Conservation (phyloP, 30 jellyfish, hydroid and myxozoan genomes). For the Chironex yamaguchii region DNA sequence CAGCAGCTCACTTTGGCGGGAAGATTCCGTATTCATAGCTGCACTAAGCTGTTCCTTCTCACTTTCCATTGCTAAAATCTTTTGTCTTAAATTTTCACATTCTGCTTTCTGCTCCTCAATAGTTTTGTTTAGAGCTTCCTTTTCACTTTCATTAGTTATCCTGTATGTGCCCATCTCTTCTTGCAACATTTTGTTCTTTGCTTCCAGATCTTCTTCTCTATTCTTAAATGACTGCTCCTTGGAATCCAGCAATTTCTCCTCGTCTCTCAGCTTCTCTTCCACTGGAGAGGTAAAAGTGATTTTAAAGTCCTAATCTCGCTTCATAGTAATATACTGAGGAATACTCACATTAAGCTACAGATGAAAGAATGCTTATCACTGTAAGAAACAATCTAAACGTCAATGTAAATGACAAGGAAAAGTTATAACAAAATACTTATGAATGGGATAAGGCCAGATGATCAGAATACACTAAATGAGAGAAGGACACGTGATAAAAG, state of each 20-base stretch:
- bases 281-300: too few relatives aligned
- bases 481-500: too few relatives aligned
- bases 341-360: too few relatives aligned
- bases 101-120: conserved; percentile 30
- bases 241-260: neutral
- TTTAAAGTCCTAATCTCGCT: too few relatives aligned
- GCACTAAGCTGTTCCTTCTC: neutral
- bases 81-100: conserved; percentile 13
- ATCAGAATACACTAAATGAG: too few relatives aligned
- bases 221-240: conserved; percentile 48
- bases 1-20: neutral
- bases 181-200: conserved; percentile 6
- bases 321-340: too few relatives aligned
- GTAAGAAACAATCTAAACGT: too few relatives aligned
- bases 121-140: conserved; percentile 28
- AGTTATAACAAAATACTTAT: too few relatives aligned
- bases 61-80: conserved; percentile 11
- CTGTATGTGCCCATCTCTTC: too few relatives aligned
- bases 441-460: too few relatives aligned
- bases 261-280: conserved; percentile 12
- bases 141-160: conserved; percentile 20
- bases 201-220: conserved; percentile 51
- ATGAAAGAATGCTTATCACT: too few relatives aligned
- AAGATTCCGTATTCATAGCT: neutral
- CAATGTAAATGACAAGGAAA: too few relatives aligned